These are phyloP conservation scores for Plagodis pulveraria DNA, from an alignment of 2,888 invertebrate genomes.

Conservation along the genomic window DNA sequence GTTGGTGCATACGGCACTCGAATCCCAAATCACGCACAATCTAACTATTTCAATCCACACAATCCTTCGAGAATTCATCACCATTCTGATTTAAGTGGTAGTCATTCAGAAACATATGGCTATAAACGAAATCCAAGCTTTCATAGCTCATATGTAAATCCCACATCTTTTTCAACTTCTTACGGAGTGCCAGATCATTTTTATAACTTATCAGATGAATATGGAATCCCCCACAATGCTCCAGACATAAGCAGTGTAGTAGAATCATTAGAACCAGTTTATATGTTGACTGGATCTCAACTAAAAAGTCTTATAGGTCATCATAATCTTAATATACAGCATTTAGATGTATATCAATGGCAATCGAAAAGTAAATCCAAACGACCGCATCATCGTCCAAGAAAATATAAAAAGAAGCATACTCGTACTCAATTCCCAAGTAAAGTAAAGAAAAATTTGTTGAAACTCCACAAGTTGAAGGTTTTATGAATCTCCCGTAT, in stretches of 20 bases:
- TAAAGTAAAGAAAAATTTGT: slow-evolving; percentile 57
- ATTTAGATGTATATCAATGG: slow-evolving; percentile 66
- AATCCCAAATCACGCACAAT: slow-evolving; percentile 38
- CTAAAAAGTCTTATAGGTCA: slow-evolving; percentile 66
- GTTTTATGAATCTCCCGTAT: slow-evolving; percentile 20
- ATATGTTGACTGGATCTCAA: slow-evolving; percentile 71
- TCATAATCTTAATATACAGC: slow-evolving; percentile 70
- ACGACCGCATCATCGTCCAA: slow-evolving; percentile 46
- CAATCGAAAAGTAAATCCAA: slow-evolving; percentile 30
- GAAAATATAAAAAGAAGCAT: slow-evolving; percentile 54
- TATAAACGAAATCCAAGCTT: slow-evolving; percentile 21
- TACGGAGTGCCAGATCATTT: slow-evolving; percentile 42
- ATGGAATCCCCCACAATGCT: slow-evolving; percentile 34
- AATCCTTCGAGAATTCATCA: slow-evolving; percentile 18
- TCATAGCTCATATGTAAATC: slow-evolving; percentile 11
- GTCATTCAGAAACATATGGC: slow-evolving; percentile 32
- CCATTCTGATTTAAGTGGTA: slow-evolving; percentile 28
- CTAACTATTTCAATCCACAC: slow-evolving; percentile 16
- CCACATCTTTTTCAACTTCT: slow-evolving; percentile 30
- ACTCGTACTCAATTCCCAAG: slow-evolving; percentile 43
- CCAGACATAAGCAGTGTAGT: slow-evolving; percentile 29
- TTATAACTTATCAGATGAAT: slow-evolving; percentile 21
- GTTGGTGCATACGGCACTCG: slow-evolving; percentile 31
- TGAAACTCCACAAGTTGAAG: slow-evolving; percentile 55
- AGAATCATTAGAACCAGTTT: slow-evolving; percentile 63